phyloP scores from a whole-genome alignment of 2,113 vertebrate genomes.

The Colius striatus region DNA sequence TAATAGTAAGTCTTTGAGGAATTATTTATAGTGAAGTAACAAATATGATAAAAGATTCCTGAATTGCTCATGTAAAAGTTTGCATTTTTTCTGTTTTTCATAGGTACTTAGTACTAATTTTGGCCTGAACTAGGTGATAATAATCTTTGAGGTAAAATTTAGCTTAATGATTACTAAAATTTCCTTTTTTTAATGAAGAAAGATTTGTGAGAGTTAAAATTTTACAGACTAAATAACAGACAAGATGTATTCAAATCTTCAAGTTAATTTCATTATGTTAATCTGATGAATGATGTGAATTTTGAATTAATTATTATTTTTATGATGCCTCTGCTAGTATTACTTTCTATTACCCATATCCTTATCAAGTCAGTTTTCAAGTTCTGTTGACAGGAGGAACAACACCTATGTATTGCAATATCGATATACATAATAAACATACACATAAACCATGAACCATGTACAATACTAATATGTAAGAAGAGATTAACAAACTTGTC shows the following conservation, averaged over 20 bases:
- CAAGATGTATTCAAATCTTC: neutral
- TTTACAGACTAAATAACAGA: neutral
- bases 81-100: neutral
- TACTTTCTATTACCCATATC: neutral
- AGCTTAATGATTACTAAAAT: neutral
- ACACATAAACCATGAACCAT: neutral
- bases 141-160: neutral
- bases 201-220: neutral
- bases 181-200: neutral
- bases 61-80: neutral
- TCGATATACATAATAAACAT: neutral
- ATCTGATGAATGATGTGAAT: neutral
- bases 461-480: neutral
- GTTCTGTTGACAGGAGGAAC: neutral
- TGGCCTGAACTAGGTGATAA: neutral
- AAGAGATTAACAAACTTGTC: neutral
- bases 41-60: neutral
- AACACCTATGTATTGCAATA: neutral
- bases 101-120: neutral
- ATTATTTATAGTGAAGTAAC: neutral
- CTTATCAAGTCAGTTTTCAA: neutral
- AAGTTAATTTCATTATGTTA: neutral
- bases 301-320: neutral
- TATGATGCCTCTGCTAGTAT: neutral
- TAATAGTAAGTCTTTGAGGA: neutral